Evolutionary conservation across 2,888 invertebrate genomes (phyloP), one percentile per base, ranked within the genome.

Genomic region (Melanostoma mellinum): DNA sequence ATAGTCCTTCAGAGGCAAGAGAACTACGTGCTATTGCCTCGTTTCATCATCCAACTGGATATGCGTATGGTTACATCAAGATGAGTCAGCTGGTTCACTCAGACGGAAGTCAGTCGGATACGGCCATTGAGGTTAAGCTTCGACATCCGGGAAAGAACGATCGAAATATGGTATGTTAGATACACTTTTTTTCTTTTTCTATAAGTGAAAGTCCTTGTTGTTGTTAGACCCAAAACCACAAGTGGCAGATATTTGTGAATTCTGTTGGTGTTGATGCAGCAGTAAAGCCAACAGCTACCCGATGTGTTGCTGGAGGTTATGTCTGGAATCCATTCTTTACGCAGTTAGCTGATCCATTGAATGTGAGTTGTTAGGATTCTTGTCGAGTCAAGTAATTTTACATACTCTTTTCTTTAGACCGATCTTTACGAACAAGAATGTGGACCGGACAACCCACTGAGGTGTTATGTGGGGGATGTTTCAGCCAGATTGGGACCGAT

Each of bases 251-350:
- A 87, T 98, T 94, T 90, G 97, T 98, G 44, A 98, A 97, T 92
- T 95, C 97, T 0, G 96, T 98, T 53, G 97, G 97, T 0, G 97
- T 97, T 69, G 98, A 98, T 92, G 97, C 97, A 0, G 93, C 96
- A 0, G 97, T 97, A 4, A 93, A 95, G 89, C 94, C 95, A 44
- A 94, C 95, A 78, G 92, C 92, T 86, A 96, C 97, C 0, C 93
- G 98, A 86, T 98, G 98, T 90, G 96, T 97, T 6, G 97, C 98
- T 1, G 97, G 96, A 33, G 98, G 98, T 5, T 97, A 97, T 89
- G 93, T 95, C 8, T 97, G 97, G 97, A 97, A 97, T 93, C 97
- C 97, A 0, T 96, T 94, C 92, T 97, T 95, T 88, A 97, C 97
- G 1, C 97, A 97, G 91, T 92, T 97, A 0, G 97, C 97, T 0